A percentile compares a stretch with the other conserved stretches of the same genome.
phyloP scores from a whole-genome alignment of 1,140 invertebrate genomes.

The Pantala flavescens region DNA sequence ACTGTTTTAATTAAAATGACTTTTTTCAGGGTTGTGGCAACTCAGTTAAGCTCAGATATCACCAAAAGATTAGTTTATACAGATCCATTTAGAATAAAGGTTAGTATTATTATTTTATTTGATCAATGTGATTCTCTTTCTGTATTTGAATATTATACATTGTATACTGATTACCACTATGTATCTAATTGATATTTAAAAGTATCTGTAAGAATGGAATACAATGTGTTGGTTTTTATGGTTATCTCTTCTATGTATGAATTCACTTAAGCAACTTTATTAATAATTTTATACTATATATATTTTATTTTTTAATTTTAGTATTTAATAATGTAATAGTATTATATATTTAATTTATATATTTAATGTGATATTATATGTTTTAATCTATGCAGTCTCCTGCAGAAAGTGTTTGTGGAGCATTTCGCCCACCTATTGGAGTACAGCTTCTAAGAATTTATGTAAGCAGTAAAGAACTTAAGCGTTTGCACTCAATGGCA shows the following conservation, averaged over 20 bases:
- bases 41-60: conserved; percentile 58
- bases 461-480: conserved; percentile 49
- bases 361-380: conserved; percentile 18
- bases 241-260: too few species aligned
- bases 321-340: too few species aligned
- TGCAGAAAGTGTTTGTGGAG: conserved; percentile 49
- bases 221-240: too few species aligned
- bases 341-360: too few species aligned
- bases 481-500: conserved; percentile 38
- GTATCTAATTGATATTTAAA: too few species aligned
- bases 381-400: conserved; percentile 41
- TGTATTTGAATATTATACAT: too few species aligned
- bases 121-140: conserved; percentile 16
- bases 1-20: neutral
- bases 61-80: conserved; percentile 67
- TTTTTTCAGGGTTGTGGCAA: conserved; percentile 59
- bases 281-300: too few species aligned
- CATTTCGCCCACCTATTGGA: conserved; percentile 60
- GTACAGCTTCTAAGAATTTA: conserved; percentile 69
- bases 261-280: too few species aligned
- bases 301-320: too few species aligned
- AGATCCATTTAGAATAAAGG: conserved; percentile 69
- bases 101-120: conserved; percentile 25
- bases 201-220: too few species aligned
- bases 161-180: too few species aligned